These are phyloP conservation scores for Scrobipalpa costella DNA, from an alignment of 2,888 invertebrate genomes.

Conservation along the genomic window DNA sequence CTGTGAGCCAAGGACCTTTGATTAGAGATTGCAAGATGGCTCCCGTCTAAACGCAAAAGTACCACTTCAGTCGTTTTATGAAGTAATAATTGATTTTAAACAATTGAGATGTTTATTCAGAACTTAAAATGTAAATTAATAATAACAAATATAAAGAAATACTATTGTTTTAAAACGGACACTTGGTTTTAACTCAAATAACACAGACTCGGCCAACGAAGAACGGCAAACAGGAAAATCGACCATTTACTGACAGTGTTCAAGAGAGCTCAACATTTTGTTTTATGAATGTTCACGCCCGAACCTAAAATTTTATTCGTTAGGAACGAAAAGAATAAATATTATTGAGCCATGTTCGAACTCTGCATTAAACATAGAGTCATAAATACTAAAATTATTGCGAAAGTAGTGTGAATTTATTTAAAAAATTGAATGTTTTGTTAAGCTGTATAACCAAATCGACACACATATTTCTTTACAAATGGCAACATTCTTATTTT, in stretches of 20 bases:
- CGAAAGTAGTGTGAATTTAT: too few relatives aligned
- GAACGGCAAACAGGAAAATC: conserved; percentile 80
- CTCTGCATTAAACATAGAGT: neutral
- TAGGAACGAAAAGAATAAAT: neutral
- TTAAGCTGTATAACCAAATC: neutral
- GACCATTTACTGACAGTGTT: conserved; percentile 74
- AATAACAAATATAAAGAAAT: conserved; percentile 75
- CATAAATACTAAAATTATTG: neutral
- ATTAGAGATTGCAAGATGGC: conserved; percentile 94
- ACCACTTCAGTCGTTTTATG: conserved; percentile 85
- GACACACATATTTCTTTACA: neutral
- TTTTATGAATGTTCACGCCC: conserved; percentile 36
- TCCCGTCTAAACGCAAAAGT: conserved; percentile 89
- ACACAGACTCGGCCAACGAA: conserved; percentile 72
- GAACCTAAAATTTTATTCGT: conserved; percentile 1
- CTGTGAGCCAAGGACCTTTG: conserved; percentile 92
- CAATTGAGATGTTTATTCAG: conserved; percentile 59
- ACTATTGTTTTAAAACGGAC: conserved; percentile 65
- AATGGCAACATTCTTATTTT: conserved; percentile 49
- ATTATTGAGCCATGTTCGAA: neutral
- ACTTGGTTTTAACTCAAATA: conserved; percentile 69
- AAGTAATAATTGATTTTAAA: conserved; percentile 62
- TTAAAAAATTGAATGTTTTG: neutral
- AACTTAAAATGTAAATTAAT: conserved; percentile 69
- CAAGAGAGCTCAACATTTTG: conserved; percentile 44